A percentile compares a stretch with the other conserved stretches of the same genome.
Evolutionary conservation across 2,113 vertebrate genomes (phyloP).

Genomic region (Oophaga pumilio): DNA sequence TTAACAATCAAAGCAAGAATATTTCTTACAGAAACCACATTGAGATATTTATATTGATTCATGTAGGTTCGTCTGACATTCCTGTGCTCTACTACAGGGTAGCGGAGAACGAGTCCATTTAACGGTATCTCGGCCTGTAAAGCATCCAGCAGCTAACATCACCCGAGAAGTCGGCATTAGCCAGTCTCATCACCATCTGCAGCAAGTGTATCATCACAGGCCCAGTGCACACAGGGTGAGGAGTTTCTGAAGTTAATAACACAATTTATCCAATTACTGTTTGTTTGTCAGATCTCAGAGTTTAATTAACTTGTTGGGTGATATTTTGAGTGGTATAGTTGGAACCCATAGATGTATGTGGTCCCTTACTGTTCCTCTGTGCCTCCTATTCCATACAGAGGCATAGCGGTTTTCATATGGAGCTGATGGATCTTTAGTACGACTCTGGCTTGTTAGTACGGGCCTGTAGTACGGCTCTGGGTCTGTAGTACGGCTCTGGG

Average conservation of each 20-base stretch:
- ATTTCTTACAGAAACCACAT: neutral
- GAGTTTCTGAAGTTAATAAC: neutral
- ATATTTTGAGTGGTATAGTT: neutral
- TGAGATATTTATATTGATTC: neutral
- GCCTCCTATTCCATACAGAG: too few relatives aligned
- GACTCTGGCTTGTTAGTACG: too few relatives aligned
- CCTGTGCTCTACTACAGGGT: conserved; percentile 74
- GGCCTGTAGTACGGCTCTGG: too few relatives aligned
- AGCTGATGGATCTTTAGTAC: too few relatives aligned
- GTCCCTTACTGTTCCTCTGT: neutral
- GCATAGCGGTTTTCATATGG: too few relatives aligned
- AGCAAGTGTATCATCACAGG: conserved; percentile 70
- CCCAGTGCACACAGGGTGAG: conserved; percentile 80
- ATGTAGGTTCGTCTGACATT: neutral
- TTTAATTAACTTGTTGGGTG: neutral
- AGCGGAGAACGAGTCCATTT: conserved; percentile 93
- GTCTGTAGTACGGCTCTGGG: too few relatives aligned
- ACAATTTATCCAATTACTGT: neutral
- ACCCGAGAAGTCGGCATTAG: conserved; percentile 82
- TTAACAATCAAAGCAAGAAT: conserved; percentile 22
- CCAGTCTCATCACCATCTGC: conserved; percentile 73
- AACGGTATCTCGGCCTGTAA: conserved; percentile 83
- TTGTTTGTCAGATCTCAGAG: neutral
- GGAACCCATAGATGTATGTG: neutral
- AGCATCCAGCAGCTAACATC: conserved; percentile 79